Conservation (phyloP, 2,113 vertebrate genomes). For the Toxotes jaculatrix region DNA sequence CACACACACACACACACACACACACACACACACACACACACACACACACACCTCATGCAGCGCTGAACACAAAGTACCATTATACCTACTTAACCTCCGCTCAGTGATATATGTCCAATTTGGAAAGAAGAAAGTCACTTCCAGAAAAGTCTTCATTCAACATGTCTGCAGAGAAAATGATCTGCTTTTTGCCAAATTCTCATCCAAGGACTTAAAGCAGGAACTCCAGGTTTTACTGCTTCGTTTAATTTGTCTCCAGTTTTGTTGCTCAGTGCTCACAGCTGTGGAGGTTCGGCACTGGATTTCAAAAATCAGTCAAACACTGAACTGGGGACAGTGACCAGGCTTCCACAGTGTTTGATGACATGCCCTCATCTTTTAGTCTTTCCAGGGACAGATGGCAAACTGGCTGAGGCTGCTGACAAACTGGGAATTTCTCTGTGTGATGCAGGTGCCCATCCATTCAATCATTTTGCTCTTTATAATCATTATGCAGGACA, state of each 20-base stretch:
- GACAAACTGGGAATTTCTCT: no score
- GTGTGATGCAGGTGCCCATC: no score
- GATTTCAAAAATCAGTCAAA: background rate
- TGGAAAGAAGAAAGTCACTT: conserved; percentile 1
- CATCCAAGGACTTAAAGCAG: background rate
- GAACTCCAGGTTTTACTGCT: background rate
- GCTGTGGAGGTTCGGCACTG: background rate
- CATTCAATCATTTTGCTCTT: no score
- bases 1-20: conserved; percentile 9
- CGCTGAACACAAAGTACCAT: conserved; percentile 19
- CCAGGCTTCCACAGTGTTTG: background rate
- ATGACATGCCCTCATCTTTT: background rate
- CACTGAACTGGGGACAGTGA: background rate
- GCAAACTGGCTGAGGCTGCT: no score
- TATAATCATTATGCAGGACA: no score
- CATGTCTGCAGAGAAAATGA: background rate
- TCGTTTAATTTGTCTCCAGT: background rate
- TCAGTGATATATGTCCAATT: conserved; percentile 13
- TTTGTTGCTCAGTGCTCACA: no score
- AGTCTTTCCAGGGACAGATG: no score
- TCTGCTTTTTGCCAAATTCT: background rate
- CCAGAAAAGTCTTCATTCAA: conserved; percentile 3
- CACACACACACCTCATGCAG: conserved; percentile 1
- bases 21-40: conserved; percentile 5
- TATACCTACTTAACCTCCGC: conserved; percentile 23